These are phyloP conservation scores for Diplolepis rosae DNA, from an alignment of 2,888 invertebrate species.

Conservation along the genomic window DNA sequence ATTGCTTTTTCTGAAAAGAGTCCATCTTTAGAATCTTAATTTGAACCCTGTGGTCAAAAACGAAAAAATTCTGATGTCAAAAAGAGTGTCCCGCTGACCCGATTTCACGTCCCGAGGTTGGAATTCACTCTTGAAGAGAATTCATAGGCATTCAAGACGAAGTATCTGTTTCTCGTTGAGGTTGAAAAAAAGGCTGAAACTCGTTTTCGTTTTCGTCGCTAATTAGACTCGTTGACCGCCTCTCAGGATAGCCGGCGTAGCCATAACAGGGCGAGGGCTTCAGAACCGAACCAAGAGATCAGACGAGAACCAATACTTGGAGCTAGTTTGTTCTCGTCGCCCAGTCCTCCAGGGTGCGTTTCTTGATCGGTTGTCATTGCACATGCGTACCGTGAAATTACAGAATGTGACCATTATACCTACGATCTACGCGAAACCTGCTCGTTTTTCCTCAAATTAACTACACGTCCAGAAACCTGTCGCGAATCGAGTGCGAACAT, in stretches of 20 bases:
- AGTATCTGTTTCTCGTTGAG: constrained; percentile 32
- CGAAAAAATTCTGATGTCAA: not conserved
- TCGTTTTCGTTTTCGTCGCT: constrained; percentile 75
- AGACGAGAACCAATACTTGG: constrained; percentile 45
- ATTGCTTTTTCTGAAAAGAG: too few species aligned
- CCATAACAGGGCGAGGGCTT: constrained; percentile 71
- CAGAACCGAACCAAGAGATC: constrained; percentile 49
- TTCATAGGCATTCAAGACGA: constrained; percentile 17
- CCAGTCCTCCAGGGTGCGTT: constrained; percentile 71
- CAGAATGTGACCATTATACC: constrained; percentile 21
- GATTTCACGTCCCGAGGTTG: constrained; percentile 50
- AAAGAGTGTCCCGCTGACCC: constrained; percentile 63
- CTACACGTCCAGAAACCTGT: constrained; percentile 25
- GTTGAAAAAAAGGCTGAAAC: constrained; percentile 68
- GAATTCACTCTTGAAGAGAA: not conserved
- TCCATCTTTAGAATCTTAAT: too few species aligned
- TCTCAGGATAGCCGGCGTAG: constrained; percentile 64
- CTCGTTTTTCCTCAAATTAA: constrained; percentile 29
- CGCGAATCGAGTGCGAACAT: constrained; percentile 29
- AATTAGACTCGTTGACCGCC: constrained; percentile 74
- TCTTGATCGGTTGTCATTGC: constrained; percentile 54
- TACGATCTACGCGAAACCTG: constrained; percentile 9
- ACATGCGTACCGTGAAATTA: constrained; percentile 28
- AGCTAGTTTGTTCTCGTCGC: constrained; percentile 70
- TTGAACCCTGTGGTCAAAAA: not conserved